Conservation (phyloP, 2,113 vertebrate species). For the Aegypius monachus region DNA sequence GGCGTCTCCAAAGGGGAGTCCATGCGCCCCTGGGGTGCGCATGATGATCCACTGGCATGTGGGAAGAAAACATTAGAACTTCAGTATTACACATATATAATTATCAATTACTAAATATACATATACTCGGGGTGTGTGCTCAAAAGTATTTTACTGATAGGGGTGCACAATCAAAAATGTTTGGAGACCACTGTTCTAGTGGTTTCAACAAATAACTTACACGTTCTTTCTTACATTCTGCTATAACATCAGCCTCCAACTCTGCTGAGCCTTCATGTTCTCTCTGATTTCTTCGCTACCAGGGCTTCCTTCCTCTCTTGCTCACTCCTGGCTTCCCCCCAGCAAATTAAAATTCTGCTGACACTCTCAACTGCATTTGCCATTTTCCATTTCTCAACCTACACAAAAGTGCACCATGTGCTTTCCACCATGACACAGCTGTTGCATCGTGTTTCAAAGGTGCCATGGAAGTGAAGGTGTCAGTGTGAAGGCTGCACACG, state of each 20-base stretch:
- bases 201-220: not conserved
- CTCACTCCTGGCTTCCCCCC: too few relatives aligned
- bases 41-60: rapidly evolving
- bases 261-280: not conserved
- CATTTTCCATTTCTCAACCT: not conserved
- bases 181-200: not conserved
- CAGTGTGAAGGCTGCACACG: not conserved
- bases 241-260: not conserved
- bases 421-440: not conserved
- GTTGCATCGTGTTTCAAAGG: not conserved
- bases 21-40: too few relatives aligned
- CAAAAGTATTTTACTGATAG: not conserved
- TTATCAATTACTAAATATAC: not conserved
- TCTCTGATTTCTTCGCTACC: not conserved
- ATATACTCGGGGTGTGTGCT: not conserved
- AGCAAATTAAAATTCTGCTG: not conserved
- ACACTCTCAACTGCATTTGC: not conserved
- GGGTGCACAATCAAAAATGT: not conserved
- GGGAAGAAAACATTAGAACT: not conserved
- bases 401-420: not conserved
- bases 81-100: not conserved
- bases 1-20: not conserved
- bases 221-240: not conserved
- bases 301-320: not conserved
- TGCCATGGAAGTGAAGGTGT: not conserved